Percentiles rank a stretch among this genome's conserved stretches.
phyloP scores from a whole-genome alignment of 2,888 invertebrate species.

The Apotomis turbidana region DNA sequence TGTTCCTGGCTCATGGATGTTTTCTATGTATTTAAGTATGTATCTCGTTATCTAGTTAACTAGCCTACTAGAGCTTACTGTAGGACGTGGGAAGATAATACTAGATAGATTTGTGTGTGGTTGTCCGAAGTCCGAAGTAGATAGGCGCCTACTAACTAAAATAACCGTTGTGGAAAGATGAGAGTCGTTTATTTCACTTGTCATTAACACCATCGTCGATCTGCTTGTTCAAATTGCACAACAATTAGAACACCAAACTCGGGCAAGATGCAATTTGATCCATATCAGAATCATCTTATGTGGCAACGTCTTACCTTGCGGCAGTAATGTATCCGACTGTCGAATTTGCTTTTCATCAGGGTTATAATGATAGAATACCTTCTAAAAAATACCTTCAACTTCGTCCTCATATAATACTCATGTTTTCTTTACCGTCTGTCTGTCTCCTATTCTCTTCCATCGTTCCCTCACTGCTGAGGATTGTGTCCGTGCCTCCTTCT shows the following conservation, averaged over 20 bases:
- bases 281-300: slow-evolving; percentile 24
- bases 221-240: slow-evolving; percentile 3
- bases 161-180: background rate
- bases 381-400: background rate
- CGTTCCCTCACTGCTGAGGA: no score
- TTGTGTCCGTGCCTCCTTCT: no score
- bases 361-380: background rate
- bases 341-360: slow-evolving; percentile 16
- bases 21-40: no score
- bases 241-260: slow-evolving; percentile 15
- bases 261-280: slow-evolving; percentile 22
- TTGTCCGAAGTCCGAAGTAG: no score
- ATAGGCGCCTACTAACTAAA: background rate
- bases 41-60: no score
- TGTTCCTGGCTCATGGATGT: no score
- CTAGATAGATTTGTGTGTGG: no score
- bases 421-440: no score
- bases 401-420: no score
- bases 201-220: background rate
- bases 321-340: slow-evolving; percentile 1
- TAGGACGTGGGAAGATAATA: no score
- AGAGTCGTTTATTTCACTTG: background rate
- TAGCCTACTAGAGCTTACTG: no score
- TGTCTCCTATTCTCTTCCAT: no score
- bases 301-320: slow-evolving; percentile 25